Percentiles rank a stretch among this genome's conserved stretches.
phyloP scores from a whole-genome alignment of 2,797 vertebrate species.

The Scyliorhinus canicula region DNA sequence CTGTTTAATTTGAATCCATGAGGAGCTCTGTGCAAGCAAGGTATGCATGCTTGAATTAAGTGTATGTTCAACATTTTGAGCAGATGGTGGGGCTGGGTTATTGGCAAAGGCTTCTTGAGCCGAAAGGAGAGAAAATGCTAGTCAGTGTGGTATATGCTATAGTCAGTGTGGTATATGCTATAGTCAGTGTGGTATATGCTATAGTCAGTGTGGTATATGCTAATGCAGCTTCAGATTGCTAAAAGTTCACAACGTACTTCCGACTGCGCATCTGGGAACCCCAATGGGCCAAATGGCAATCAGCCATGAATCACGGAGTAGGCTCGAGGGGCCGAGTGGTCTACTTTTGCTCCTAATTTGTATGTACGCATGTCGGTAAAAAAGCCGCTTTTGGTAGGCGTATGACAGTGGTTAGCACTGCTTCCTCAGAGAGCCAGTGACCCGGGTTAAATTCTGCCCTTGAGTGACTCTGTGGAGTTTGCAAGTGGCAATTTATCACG shows the following conservation, averaged over 20 bases:
- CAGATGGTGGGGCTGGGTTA: not conserved
- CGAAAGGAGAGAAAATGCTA: not conserved
- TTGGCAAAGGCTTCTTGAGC: not conserved
- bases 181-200: not conserved
- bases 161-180: not conserved
- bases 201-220: not conserved
- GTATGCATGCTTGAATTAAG: not conserved
- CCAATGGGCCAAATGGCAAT: not conserved
- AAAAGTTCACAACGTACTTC: not conserved
- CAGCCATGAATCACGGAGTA: too few relatives aligned
- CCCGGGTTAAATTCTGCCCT: too few relatives aligned
- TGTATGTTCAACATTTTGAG: not conserved
- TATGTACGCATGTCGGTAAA: not conserved
- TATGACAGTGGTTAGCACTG: too few relatives aligned
- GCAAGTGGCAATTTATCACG: too few relatives aligned
- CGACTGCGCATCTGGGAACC: not conserved
- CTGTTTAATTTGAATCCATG: not conserved
- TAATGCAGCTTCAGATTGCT: not conserved
- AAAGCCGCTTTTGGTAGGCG: too few relatives aligned
- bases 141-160: not conserved
- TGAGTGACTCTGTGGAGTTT: too few relatives aligned
- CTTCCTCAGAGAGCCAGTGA: too few relatives aligned
- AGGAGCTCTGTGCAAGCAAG: not conserved
- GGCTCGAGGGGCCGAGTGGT: too few relatives aligned
- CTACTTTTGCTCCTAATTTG: too few relatives aligned